These are phyloP conservation scores for Mustela nigripes DNA, from an alignment of 2,113 vertebrate genomes.

Conservation along the genomic window DNA sequence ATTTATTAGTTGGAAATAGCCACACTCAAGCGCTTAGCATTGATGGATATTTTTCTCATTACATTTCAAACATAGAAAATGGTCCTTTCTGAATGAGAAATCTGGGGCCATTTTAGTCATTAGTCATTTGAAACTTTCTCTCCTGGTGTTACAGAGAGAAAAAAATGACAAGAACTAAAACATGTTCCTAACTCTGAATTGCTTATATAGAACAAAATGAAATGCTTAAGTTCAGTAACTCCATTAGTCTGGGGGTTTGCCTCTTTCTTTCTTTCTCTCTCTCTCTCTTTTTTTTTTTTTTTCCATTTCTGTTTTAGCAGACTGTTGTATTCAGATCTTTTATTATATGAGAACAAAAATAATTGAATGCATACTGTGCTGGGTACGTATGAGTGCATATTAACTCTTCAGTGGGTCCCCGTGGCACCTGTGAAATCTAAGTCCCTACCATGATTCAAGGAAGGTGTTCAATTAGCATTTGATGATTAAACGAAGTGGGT, in stretches of 20 bases:
- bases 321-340: constrained; percentile 60
- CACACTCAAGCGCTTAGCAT: constrained; percentile 72
- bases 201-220: constrained; percentile 70
- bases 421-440: constrained; percentile 1
- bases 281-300: constrained; percentile 56
- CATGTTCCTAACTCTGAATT: constrained; percentile 68
- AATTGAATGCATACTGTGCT: constrained; percentile 4
- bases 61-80: constrained; percentile 81
- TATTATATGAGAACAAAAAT: constrained; percentile 48
- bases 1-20: constrained; percentile 75
- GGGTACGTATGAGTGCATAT: background rate
- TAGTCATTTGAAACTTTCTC: constrained; percentile 80
- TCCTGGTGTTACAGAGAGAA: constrained; percentile 60
- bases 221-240: constrained; percentile 71
- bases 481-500: background rate
- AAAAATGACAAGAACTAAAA: constrained; percentile 70
- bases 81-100: constrained; percentile 81
- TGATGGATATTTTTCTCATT: constrained; percentile 83
- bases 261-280: background rate
- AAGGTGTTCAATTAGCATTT: background rate
- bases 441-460: background rate
- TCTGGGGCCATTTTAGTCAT: constrained; percentile 77
- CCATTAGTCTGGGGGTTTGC: constrained; percentile 68
- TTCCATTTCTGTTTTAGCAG: constrained; percentile 59
- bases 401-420: constrained; percentile 30